phyloP scores from a whole-genome alignment of 1,140 invertebrate genomes.

The Phymorhynchus buccinoides region DNA sequence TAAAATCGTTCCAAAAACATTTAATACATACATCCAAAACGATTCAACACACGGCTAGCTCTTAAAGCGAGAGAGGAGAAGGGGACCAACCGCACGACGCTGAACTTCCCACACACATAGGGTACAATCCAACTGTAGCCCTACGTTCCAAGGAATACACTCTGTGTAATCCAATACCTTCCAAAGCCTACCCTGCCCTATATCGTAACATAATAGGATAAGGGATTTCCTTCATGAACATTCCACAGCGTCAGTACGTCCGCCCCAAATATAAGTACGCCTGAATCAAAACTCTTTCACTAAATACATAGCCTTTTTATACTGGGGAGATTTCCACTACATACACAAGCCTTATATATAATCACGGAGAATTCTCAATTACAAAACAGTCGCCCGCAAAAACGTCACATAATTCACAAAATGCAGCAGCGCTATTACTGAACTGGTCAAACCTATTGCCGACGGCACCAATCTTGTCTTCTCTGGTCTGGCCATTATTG shows the following conservation, averaged over 20 bases:
- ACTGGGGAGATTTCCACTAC: no score
- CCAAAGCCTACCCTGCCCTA: neutral
- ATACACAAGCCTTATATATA: no score
- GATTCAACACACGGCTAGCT: neutral
- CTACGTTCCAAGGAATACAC: constrained; percentile 31
- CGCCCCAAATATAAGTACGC: neutral
- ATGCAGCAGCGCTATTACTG: no score
- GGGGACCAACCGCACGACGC: neutral
- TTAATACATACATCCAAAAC: neutral
- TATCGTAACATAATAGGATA: neutral
- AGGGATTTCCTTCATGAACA: neutral
- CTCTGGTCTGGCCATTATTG: no score
- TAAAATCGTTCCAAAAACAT: neutral
- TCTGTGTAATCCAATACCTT: constrained; percentile 26
- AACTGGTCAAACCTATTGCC: no score
- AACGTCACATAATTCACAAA: no score
- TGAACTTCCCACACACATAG: neutral
- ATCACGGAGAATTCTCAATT: no score
- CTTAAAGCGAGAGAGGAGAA: neutral
- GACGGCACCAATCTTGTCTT: no score
- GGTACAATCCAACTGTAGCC: constrained; percentile 35
- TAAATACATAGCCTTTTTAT: no score
- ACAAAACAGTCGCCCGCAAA: no score
- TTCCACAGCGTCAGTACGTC: neutral
- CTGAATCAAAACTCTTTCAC: no score